These are phyloP conservation scores for Myocastor coypus DNA, from an alignment of 2,113 vertebrate species.

Conservation along the genomic window DNA sequence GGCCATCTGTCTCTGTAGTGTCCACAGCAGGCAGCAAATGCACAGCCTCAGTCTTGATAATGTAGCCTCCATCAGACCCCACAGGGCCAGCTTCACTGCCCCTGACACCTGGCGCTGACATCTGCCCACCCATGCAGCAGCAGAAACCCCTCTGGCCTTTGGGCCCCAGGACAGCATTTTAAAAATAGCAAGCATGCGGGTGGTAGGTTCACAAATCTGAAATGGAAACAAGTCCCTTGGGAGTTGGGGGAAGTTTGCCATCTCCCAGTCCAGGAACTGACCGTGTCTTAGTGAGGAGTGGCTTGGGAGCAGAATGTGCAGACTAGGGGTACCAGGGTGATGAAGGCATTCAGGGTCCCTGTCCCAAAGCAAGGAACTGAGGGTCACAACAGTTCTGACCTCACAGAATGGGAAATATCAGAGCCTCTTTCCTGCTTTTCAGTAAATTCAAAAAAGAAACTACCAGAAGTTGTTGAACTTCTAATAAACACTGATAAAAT, in stretches of 20 bases:
- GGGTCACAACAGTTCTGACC: not conserved
- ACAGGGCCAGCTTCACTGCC: not conserved
- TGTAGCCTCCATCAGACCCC: not conserved
- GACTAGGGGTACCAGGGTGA: not conserved
- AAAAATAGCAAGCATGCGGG: slow-evolving; percentile 54
- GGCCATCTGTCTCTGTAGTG: too few relatives aligned
- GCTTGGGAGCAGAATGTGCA: not conserved
- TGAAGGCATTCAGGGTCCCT: not conserved
- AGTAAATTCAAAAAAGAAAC: slow-evolving; percentile 36
- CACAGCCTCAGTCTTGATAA: not conserved
- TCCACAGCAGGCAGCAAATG: not conserved
- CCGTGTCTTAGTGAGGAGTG: slow-evolving; percentile 34
- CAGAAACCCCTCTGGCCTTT: not conserved
- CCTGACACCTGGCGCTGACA: not conserved
- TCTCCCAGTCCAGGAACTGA: slow-evolving; percentile 7
- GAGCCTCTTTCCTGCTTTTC: not conserved
- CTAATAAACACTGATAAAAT: slow-evolving; percentile 38
- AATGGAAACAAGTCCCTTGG: slow-evolving; percentile 2
- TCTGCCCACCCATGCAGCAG: not conserved
- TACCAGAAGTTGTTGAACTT: not conserved
- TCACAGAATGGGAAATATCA: not conserved
- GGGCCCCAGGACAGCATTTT: slow-evolving; percentile 10
- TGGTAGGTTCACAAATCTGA: not conserved
- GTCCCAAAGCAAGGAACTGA: not conserved
- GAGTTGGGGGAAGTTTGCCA: not conserved